phyloP scores from a whole-genome alignment of 1,140 invertebrate species.

The Bombus confusus region DNA sequence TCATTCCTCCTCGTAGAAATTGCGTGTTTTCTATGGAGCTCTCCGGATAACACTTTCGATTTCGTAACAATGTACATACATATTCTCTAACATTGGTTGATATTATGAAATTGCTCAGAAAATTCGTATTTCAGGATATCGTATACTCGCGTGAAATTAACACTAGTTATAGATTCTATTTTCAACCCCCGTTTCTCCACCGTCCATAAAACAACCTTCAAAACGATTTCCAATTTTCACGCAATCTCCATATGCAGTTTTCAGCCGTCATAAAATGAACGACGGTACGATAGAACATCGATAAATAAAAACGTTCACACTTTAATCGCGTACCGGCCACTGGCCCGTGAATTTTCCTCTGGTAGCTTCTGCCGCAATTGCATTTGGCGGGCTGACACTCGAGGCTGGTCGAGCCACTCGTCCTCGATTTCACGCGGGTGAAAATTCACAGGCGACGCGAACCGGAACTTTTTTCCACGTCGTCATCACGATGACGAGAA shows the following conservation, averaged over 20 bases:
- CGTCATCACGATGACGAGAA: conserved; percentile 30
- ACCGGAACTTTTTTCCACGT: conserved; percentile 13
- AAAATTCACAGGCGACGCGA: not conserved
- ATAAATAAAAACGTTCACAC: not conserved
- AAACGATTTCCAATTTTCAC: not conserved
- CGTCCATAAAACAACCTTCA: not conserved
- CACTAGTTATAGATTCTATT: not conserved
- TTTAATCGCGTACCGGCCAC: too few species aligned
- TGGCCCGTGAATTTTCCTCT: not conserved
- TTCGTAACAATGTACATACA: too few species aligned
- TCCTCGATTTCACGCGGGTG: conserved; percentile 12
- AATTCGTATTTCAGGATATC: too few species aligned
- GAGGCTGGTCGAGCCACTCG: not conserved
- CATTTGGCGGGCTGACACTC: not conserved
- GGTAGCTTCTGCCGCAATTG: not conserved
- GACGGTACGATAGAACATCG: not conserved
- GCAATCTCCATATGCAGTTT: too few species aligned
- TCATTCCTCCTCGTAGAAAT: too few species aligned
- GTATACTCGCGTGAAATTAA: too few species aligned
- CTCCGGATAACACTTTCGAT: too few species aligned
- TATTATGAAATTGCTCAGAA: too few species aligned
- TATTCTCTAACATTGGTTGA: too few species aligned
- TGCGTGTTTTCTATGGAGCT: too few species aligned
- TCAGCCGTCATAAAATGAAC: not conserved
- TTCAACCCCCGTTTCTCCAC: not conserved